Conservation (phyloP, 1,140 invertebrate genomes). For the Pemphigus obesinymphae region DNA sequence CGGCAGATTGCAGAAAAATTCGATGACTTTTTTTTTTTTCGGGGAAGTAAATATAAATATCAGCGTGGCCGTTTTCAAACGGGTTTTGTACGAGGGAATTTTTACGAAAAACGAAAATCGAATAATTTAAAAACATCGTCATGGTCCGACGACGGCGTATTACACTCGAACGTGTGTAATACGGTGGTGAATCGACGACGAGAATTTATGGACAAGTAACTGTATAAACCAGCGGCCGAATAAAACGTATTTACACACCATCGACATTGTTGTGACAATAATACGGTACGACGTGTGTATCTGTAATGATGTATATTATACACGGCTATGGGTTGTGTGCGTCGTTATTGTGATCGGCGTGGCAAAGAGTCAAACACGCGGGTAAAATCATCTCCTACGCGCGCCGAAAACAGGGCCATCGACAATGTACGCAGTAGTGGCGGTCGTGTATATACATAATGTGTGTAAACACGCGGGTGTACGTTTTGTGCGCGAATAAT, state of each 20-base stretch:
- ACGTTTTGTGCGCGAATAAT: conserved; percentile 5
- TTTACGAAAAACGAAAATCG: too few species aligned
- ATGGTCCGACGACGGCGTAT: too few species aligned
- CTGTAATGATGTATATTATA: neutral
- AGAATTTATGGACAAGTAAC: conserved; percentile 1
- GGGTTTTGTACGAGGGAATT: too few species aligned
- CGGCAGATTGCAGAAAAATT: too few species aligned
- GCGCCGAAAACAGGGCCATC: neutral
- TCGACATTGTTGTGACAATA: neutral
- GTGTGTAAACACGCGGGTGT: neutral
- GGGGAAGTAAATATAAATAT: too few species aligned
- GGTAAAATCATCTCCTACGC: neutral
- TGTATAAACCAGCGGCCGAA: neutral
- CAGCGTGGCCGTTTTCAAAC: too few species aligned
- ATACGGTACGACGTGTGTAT: neutral
- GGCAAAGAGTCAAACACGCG: neutral
- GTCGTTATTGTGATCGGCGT: neutral
- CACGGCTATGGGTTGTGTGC: neutral
- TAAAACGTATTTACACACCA: neutral
- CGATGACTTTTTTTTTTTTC: too few species aligned
- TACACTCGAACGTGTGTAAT: neutral
- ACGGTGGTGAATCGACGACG: conserved; percentile 4
- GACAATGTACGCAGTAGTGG: neutral
- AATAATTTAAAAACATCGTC: too few species aligned
- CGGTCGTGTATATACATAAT: neutral